These are phyloP conservation scores for Phymanthus crucifer DNA, from an alignment of 92 coral and sea anemone species.

Conservation along the genomic window DNA sequence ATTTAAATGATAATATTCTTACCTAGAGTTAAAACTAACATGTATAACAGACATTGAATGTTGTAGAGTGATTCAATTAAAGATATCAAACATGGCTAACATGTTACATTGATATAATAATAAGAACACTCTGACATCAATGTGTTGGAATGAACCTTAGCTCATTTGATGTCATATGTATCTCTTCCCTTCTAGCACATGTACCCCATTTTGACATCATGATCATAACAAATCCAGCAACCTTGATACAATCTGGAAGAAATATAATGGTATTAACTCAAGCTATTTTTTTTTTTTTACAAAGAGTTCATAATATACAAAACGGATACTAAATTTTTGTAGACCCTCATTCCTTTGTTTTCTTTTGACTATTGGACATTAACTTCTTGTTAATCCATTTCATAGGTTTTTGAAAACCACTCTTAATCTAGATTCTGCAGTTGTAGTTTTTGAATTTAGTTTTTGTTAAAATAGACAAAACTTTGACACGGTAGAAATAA, in stretches of 20 bases:
- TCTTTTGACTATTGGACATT: no score
- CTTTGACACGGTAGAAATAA: not conserved
- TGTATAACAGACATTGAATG: not conserved
- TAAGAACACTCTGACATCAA: not conserved
- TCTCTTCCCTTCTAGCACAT: not conserved
- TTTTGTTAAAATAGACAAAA: no score
- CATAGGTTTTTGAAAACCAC: not conserved
- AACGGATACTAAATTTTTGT: no score
- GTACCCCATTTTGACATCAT: not conserved
- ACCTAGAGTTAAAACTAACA: not conserved
- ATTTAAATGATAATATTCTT: no score
- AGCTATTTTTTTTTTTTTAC: no score
- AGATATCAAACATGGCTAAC: no score
- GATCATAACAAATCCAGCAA: slow-evolving; percentile 22
- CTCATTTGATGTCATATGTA: not conserved
- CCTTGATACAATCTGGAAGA: slow-evolving; percentile 15
- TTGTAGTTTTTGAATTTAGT: no score
- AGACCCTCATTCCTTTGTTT: no score
- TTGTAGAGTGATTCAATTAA: not conserved
- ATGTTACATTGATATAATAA: not conserved
- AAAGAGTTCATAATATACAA: no score
- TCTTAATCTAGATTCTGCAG: no score
- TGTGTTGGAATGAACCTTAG: not conserved
- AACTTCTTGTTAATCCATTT: no score
- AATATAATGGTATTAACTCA: not conserved